A percentile compares a stretch with the other conserved stretches of the same genome.
These are phyloP conservation scores for Podarcis raffonei DNA, from an alignment of 2,113 vertebrate species.

Conservation along the genomic window DNA sequence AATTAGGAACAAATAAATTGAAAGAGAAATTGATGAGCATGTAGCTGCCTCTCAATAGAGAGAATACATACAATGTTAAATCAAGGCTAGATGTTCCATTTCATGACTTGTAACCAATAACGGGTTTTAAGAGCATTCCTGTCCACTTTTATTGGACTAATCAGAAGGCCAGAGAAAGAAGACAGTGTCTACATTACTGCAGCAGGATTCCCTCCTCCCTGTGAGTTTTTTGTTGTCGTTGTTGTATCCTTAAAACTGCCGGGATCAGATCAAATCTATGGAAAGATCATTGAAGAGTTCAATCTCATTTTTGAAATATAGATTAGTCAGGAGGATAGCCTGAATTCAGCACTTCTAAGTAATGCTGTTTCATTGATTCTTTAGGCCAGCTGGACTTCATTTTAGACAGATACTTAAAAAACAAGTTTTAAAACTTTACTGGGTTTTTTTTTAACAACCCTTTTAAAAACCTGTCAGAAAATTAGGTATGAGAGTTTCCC, in stretches of 20 bases:
- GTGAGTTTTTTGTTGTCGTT: constrained; percentile 15
- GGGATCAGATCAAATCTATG: constrained; percentile 69
- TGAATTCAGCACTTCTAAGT: constrained; percentile 78
- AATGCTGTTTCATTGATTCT: constrained; percentile 78
- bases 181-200: constrained; percentile 67
- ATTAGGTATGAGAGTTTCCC: constrained; percentile 62
- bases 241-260: constrained; percentile 69
- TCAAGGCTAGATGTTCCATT: not conserved
- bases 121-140: constrained; percentile 71
- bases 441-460: constrained; percentile 60
- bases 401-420: constrained; percentile 68
- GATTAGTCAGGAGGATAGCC: constrained; percentile 70
- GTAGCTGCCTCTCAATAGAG: not conserved
- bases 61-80: not conserved
- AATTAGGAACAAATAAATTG: not conserved
- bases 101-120: constrained; percentile 65
- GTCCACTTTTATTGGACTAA: constrained; percentile 70
- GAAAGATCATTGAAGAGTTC: constrained; percentile 74
- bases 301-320: constrained; percentile 78
- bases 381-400: constrained; percentile 58
- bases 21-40: not conserved
- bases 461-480: constrained; percentile 74
- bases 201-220: constrained; percentile 65
- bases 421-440: constrained; percentile 75
- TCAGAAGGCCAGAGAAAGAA: constrained; percentile 63